Evolutionary conservation across 2,888 invertebrate species (phyloP).

Genomic region (Aromia moschata): DNA sequence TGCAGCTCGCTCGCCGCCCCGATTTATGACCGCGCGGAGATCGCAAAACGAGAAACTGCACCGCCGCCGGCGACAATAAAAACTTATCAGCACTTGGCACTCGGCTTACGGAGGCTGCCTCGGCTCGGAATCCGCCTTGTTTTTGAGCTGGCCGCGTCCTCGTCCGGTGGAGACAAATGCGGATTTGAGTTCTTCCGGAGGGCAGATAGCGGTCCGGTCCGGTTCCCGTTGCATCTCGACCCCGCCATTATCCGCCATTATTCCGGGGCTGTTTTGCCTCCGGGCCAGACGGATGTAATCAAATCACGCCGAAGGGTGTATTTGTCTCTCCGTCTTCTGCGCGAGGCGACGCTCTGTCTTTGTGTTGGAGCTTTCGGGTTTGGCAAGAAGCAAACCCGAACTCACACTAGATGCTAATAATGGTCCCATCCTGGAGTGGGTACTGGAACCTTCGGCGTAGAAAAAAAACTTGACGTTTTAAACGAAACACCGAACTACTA

Average conservation of each 20-base stretch:
- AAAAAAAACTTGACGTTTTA: too few species aligned
- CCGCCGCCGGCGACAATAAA: conserved; percentile 6
- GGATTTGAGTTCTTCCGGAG: conserved; percentile 18
- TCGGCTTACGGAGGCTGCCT: conserved; percentile 17
- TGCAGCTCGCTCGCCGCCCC: not conserved
- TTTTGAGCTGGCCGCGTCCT: conserved; percentile 14
- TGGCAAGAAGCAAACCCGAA: too few species aligned
- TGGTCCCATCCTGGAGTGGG: too few species aligned
- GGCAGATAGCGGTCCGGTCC: conserved; percentile 13
- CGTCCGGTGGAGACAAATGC: conserved; percentile 18
- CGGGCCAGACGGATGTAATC: conserved; percentile 29
- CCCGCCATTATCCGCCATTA: conserved; percentile 30
- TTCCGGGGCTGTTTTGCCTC: conserved; percentile 27
- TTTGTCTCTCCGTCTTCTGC: conserved; percentile 25
- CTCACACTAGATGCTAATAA: too few species aligned
- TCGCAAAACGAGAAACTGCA: conserved; percentile 17
- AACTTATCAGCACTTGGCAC: conserved; percentile 25
- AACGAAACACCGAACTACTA: too few species aligned
- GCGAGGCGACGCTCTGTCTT: conserved; percentile 24
- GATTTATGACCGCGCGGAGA: conserved; percentile 10
- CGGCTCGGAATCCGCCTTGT: conserved; percentile 10
- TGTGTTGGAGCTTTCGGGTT: too few species aligned
- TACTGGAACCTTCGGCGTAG: too few species aligned
- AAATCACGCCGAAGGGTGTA: conserved; percentile 28
- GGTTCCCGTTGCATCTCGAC: conserved; percentile 13